These are phyloP conservation scores for Fistularia tabacaria DNA, from an alignment of 2,797 vertebrate genomes.

Conservation along the genomic window DNA sequence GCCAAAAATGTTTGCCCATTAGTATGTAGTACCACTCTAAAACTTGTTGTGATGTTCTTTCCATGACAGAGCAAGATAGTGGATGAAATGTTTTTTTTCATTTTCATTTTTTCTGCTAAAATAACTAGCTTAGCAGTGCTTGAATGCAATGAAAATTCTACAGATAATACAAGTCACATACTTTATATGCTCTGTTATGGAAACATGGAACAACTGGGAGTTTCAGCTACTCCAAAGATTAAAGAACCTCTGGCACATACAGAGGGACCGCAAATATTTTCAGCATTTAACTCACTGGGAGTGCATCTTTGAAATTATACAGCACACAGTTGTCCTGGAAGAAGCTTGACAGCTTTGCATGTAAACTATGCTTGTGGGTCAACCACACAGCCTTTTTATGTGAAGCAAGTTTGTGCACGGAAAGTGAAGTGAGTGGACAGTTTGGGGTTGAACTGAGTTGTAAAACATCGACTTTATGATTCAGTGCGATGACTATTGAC, in stretches of 20 bases:
- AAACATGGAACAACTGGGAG: constrained; percentile 1
- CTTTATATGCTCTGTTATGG: no score
- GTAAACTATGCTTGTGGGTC: constrained; percentile 13
- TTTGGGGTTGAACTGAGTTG: not conserved
- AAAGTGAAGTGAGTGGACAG: constrained; percentile 1
- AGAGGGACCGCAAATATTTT: constrained; percentile 31
- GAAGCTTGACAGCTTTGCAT: constrained; percentile 15
- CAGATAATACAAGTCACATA: no score
- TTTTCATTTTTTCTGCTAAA: no score
- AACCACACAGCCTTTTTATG: constrained; percentile 10
- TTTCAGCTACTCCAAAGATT: constrained; percentile 18
- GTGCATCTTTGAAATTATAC: constrained; percentile 40
- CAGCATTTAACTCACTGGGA: constrained; percentile 36
- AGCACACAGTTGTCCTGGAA: constrained; percentile 16
- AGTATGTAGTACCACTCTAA: constrained; percentile 9
- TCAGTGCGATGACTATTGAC: constrained; percentile 18
- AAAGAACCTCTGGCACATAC: constrained; percentile 26
- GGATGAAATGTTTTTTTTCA: no score
- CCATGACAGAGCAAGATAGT: not conserved
- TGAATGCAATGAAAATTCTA: no score
- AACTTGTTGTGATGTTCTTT: constrained; percentile 2
- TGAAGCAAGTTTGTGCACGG: constrained; percentile 11
- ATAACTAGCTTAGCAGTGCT: no score
- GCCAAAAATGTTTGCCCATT: constrained; percentile 20
- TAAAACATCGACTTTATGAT: constrained; percentile 2